Percentiles rank a stretch among this genome's conserved stretches.
These are phyloP conservation scores for Melanocharis versteri DNA, from an alignment of 2,113 vertebrate genomes.

Conservation along the genomic window DNA sequence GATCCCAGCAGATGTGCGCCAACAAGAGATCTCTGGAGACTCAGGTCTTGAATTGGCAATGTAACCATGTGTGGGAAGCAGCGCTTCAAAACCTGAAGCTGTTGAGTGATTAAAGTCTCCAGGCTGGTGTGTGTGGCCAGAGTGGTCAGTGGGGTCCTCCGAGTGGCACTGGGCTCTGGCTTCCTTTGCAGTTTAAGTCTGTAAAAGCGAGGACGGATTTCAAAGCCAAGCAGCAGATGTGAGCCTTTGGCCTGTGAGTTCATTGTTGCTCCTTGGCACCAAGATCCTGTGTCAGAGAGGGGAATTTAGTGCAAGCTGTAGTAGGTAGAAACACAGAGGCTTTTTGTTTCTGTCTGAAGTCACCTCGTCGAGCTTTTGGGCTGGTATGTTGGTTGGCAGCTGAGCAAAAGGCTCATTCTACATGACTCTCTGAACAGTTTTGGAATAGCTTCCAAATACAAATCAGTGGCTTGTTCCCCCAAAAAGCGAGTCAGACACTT, in stretches of 20 bases:
- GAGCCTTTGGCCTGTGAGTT: neutral
- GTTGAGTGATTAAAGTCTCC: neutral
- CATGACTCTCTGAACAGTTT: neutral
- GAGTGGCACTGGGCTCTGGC: neutral
- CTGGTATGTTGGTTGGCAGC: conserved; percentile 10
- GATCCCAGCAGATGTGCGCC: neutral
- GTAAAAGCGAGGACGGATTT: neutral
- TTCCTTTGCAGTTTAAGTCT: neutral
- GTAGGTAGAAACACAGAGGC: neutral
- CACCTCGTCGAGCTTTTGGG: neutral
- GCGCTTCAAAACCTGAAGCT: neutral
- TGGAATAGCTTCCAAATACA: neutral
- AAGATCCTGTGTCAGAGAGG: neutral
- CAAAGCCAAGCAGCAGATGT: neutral
- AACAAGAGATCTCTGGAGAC: neutral
- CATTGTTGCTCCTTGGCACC: neutral
- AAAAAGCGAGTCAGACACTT: conserved; percentile 2
- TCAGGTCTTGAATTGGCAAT: accelerated
- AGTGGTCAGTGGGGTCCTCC: neutral
- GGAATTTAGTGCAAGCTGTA: neutral
- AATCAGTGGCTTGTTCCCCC: conserved; percentile 15
- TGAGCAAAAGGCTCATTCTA: conserved; percentile 33
- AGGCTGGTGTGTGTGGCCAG: neutral
- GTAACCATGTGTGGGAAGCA: neutral
- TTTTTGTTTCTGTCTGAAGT: conserved; percentile 11